These are phyloP conservation scores for Montipora capitata DNA, from an alignment of 92 coral and sea anemone species.

Conservation along the genomic window DNA sequence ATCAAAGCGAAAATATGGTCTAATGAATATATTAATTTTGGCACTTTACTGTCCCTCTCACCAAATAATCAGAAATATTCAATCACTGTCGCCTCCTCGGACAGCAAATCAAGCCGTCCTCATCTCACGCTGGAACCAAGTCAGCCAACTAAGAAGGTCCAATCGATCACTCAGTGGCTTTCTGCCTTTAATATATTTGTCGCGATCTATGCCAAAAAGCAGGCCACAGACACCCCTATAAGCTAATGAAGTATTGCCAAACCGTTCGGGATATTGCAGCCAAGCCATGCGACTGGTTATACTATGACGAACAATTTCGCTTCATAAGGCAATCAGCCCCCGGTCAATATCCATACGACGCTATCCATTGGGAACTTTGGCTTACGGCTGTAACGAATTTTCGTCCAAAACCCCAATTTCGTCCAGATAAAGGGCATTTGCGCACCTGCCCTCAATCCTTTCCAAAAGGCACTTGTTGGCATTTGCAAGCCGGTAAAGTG, in stretches of 20 bases:
- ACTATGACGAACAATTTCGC: too few relatives aligned
- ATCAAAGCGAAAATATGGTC: too few relatives aligned
- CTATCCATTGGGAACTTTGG: neutral
- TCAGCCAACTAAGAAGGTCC: constrained; percentile 12
- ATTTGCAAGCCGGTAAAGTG: constrained; percentile 27
- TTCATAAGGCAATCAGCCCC: constrained; percentile 9
- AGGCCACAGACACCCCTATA: constrained; percentile 8
- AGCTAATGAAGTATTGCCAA: neutral
- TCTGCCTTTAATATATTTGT: constrained; percentile 57
- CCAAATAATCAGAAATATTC: too few relatives aligned
- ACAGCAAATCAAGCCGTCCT: neutral
- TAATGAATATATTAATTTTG: neutral
- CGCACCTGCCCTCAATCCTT: neutral
- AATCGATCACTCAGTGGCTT: constrained; percentile 8
- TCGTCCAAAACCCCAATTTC: too few relatives aligned
- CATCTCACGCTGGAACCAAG: constrained; percentile 34
- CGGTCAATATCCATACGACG: constrained; percentile 30
- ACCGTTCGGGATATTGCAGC: constrained; percentile 16
- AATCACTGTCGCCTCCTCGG: too few relatives aligned
- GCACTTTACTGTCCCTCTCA: neutral
- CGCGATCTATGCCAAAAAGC: constrained; percentile 5
- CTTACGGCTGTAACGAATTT: neutral
- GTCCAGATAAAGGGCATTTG: too few relatives aligned
- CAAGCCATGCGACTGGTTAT: neutral
- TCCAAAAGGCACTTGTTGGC: constrained; percentile 30